These are phyloP conservation scores for Dipodomys ordii DNA, from an alignment of 2,113 vertebrate genomes.

Conservation along the genomic window DNA sequence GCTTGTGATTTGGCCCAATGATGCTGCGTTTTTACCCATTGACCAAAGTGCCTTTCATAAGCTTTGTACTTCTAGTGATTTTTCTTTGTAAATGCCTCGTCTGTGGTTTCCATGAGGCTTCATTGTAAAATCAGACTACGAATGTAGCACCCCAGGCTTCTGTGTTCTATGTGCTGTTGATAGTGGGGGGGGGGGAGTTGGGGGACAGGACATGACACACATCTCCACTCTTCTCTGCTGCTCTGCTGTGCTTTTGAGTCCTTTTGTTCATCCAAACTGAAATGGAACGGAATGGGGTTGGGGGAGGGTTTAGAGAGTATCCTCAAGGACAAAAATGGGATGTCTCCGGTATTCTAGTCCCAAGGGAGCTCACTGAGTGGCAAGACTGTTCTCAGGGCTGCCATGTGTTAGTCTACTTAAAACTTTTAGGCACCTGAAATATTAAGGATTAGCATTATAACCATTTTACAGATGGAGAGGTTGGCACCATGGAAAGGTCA, in stretches of 20 bases:
- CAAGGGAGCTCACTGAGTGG: neutral
- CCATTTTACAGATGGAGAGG: neutral
- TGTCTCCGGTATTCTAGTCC: neutral
- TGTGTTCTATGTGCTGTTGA: no score
- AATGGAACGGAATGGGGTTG: neutral
- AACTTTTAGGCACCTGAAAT: neutral
- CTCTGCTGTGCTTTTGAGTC: neutral
- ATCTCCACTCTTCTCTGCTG: neutral
- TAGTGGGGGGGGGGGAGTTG: neutral
- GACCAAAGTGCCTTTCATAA: neutral
- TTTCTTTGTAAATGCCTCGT: neutral
- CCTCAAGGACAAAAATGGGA: neutral
- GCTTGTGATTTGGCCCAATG: neutral
- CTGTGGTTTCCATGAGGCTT: neutral
- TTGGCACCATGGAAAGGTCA: neutral
- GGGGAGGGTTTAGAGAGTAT: neutral
- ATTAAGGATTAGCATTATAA: neutral
- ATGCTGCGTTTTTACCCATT: neutral
- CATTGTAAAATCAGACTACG: neutral
- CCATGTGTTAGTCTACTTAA: neutral
- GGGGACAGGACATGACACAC: no score
- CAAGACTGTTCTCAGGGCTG: neutral
- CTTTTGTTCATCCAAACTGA: neutral
- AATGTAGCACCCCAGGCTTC: neutral
- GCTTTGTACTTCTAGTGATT: neutral